phyloP scores from a whole-genome alignment of 2,113 vertebrate species.

The Mesoclemmys tuberculata region DNA sequence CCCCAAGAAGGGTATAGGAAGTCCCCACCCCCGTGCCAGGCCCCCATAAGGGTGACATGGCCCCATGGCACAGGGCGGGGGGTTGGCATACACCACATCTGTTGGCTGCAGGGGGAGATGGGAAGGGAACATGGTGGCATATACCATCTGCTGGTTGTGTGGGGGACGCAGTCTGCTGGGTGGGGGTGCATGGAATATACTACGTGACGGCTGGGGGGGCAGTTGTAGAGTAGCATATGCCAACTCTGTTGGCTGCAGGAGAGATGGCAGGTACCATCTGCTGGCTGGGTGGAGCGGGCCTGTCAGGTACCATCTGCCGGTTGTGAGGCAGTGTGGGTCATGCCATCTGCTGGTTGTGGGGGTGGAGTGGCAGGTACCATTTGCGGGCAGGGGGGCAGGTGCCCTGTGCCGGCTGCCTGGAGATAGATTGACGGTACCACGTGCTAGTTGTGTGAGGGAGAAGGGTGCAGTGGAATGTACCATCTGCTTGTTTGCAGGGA shows the following conservation, averaged over 20 bases:
- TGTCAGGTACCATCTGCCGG: not conserved
- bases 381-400: not conserved
- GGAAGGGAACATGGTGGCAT: not conserved
- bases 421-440: not conserved
- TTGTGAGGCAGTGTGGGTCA: not conserved
- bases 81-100: not conserved
- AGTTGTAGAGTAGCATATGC: not conserved
- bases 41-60: not conserved
- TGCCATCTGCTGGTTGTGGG: not conserved
- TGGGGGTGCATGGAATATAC: not conserved
- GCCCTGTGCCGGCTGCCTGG: not conserved
- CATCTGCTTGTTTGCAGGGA: not conserved
- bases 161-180: not conserved
- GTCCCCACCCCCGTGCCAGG: not conserved
- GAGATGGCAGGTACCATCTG: not conserved
- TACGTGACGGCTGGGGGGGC: not conserved
- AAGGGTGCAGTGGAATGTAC: not conserved
- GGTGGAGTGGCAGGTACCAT: not conserved
- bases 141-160: not conserved
- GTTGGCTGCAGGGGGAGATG: not conserved
- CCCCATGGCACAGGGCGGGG: not conserved
- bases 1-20: not conserved
- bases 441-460: not conserved
- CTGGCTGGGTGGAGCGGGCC: not conserved
- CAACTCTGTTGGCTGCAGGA: not conserved